phyloP scores from a whole-genome alignment of 2,113 vertebrate species.

The Trematomus loennbergii region DNA sequence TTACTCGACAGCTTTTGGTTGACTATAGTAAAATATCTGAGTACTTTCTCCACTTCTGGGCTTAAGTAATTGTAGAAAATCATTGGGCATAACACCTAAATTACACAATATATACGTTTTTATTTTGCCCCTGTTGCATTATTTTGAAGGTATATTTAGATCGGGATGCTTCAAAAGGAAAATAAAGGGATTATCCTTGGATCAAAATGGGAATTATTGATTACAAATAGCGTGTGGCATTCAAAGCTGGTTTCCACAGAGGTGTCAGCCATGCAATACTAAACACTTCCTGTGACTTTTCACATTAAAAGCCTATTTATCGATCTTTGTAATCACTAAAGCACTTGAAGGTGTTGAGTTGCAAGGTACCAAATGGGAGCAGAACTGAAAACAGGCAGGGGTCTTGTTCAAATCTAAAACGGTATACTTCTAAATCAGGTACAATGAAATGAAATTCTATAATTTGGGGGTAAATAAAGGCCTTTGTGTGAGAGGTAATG shows the following conservation, averaged over 20 bases:
- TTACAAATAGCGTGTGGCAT: background rate
- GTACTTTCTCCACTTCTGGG: no score
- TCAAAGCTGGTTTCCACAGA: background rate
- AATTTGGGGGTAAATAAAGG: background rate
- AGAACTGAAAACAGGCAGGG: background rate
- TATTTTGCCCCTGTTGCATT: background rate
- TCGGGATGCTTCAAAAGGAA: background rate
- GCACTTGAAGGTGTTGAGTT: background rate
- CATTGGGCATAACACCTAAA: background rate
- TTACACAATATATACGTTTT: background rate
- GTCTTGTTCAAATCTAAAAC: background rate
- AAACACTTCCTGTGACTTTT: background rate
- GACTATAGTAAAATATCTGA: no score
- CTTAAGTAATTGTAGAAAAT: slow-evolving; percentile 2
- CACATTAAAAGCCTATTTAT: background rate
- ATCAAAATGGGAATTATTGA: background rate
- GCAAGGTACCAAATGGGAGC: background rate
- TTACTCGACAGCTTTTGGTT: no score
- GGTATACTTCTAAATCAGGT: background rate
- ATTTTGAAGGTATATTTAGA: background rate
- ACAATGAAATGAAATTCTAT: background rate
- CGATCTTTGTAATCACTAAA: background rate
- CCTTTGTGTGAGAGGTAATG: background rate
- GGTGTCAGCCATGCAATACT: background rate
- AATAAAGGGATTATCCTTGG: background rate